These are phyloP conservation scores for Anoura caudifer DNA, from an alignment of 2,113 vertebrate species.

Conservation along the genomic window DNA sequence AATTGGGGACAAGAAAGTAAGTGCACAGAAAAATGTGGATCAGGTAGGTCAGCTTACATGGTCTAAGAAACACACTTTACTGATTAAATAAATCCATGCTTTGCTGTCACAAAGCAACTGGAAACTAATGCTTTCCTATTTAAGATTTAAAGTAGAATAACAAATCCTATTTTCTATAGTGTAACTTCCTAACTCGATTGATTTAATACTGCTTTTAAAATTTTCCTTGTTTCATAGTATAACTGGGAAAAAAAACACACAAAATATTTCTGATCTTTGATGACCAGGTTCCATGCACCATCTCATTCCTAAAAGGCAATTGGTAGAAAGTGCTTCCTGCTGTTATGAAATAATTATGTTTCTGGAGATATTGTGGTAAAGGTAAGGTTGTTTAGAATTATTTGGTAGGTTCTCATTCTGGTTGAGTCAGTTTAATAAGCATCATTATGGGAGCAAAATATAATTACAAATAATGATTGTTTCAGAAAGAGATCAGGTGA, in stretches of 20 bases:
- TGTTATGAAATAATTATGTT: not conserved
- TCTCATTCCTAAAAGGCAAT: not conserved
- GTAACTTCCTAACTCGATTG: not conserved
- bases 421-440: not conserved
- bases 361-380: not conserved
- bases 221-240: not conserved
- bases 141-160: not conserved
- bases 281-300: not conserved
- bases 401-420: not conserved
- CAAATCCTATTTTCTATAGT: not conserved
- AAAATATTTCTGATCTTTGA: not conserved
- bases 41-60: not conserved
- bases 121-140: not conserved
- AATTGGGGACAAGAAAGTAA: not conserved
- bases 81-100: not conserved
- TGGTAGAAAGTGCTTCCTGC: not conserved
- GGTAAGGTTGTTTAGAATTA: not conserved
- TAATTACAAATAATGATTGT: constrained; percentile 37
- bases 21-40: not conserved
- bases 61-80: not conserved
- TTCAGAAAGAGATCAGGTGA: constrained; percentile 17
- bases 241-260: not conserved
- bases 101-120: not conserved
- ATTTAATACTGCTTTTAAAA: not conserved
- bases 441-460: constrained; percentile 22